These are phyloP conservation scores for Corythaeola cristata DNA, from an alignment of 2,113 vertebrate species.

Conservation along the genomic window DNA sequence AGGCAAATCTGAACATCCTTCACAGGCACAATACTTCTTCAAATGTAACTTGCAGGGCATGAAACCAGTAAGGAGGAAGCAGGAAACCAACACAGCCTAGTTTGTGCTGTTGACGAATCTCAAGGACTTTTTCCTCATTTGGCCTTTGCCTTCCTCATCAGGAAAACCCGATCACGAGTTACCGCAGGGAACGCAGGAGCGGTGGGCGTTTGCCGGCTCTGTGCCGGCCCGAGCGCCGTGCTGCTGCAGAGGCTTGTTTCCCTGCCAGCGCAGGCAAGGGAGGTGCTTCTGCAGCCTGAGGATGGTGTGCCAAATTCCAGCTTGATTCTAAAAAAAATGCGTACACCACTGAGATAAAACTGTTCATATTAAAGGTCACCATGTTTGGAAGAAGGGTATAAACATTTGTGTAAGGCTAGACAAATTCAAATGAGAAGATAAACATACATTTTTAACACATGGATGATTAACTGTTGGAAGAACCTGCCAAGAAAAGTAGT, in stretches of 20 bases:
- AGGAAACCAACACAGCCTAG: not conserved
- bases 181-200: not conserved
- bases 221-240: not conserved
- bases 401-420: constrained; percentile 28
- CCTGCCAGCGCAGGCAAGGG: not conserved
- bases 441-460: constrained; percentile 23
- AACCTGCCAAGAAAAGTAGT: not conserved
- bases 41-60: not conserved
- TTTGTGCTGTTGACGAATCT: not conserved
- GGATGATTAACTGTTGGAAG: not conserved
- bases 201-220: not conserved
- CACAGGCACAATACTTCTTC: not conserved
- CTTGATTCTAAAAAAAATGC: not conserved
- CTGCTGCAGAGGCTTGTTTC: not conserved
- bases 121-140: not conserved
- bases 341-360: not conserved
- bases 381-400: constrained; percentile 16
- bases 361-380: not conserved
- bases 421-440: constrained; percentile 17
- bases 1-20: not conserved
- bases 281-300: not conserved
- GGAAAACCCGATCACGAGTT: not conserved
- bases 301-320: not conserved
- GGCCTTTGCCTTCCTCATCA: not conserved
- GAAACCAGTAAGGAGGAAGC: not conserved